Evolutionary conservation across 2,888 invertebrate genomes (phyloP).

Genomic region (Pharmacophagus antenor): DNA sequence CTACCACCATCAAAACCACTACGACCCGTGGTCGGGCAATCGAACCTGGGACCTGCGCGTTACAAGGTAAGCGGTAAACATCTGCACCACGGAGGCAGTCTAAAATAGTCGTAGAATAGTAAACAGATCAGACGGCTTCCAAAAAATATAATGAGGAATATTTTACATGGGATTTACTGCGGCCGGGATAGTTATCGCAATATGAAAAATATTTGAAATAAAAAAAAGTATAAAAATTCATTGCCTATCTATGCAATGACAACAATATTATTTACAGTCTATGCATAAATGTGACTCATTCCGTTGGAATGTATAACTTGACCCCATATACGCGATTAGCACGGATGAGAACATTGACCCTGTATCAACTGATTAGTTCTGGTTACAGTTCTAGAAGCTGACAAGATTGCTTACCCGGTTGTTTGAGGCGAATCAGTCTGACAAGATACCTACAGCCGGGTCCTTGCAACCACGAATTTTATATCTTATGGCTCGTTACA

Average conservation of each 20-base stretch:
- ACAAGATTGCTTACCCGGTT: constrained; percentile 11
- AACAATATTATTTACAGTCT: neutral
- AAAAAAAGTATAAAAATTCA: no score
- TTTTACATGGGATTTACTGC: no score
- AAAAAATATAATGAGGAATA: no score
- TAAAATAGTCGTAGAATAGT: no score
- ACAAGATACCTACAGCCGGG: neutral
- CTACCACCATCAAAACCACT: no score
- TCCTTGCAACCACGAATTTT: constrained; percentile 1
- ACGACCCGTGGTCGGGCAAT: no score
- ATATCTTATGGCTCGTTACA: neutral
- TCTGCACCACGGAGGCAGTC: no score
- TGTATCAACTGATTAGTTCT: constrained; percentile 21
- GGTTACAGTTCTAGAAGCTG: constrained; percentile 15
- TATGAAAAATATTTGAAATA: no score
- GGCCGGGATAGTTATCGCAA: no score
- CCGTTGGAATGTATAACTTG: constrained; percentile 25
- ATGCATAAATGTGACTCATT: constrained; percentile 19
- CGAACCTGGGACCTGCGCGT: no score
- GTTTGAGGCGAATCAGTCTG: constrained; percentile 2
- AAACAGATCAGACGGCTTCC: no score
- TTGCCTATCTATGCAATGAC: neutral
- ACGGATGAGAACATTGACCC: constrained; percentile 24
- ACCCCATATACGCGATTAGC: constrained; percentile 26
- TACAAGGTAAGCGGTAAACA: no score